Evolutionary conservation across 2,888 invertebrate species (phyloP), one percentile per base, ranked within the genome.

Genomic region (Diaprepes abbreviatus): DNA sequence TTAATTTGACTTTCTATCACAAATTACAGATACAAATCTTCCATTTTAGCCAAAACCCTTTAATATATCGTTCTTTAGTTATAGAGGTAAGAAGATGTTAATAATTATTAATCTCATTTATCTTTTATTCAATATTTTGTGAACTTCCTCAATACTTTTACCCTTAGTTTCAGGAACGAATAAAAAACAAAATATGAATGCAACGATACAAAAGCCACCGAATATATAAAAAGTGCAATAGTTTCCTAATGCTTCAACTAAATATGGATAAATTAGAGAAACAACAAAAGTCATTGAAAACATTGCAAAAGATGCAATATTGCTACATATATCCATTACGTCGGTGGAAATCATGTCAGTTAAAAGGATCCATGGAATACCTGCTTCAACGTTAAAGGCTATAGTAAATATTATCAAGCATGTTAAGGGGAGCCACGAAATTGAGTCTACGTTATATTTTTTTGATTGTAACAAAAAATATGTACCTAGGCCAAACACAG

Each of bases 311-410:
- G 73, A 36, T 0, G 68, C 52, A 1, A 74, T 24, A 19, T 71
- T 70, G 1, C 71, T 59, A 0, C 92, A 92, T 14, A 88, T 85
- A 0, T 92, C 89, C 82, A 93, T 92, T 1, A 93, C 90, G 74
- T 92, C 90, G 0, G 90, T 84, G 21, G 95, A 90, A 82, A 95
- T 90, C 83, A 94, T 88, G 81, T 94, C 94, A 0, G 92, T 91
- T 87, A 93, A 89, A 31, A 94, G 89, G 0, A 92, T 91, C 93
- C 93, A 93, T 0, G 93, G 91, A 24, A 93, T 81, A 0, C 92
- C 91, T 2, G 95, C 93, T 0, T 89, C 88, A 85, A 77, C 2
- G 17, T 55, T 64, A 28, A 14, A 64, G 10, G 36, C 36, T 3
- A 64, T 19, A 14, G 50, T 55, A 43, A 28, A 55, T 31, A 28